Evolutionary conservation across 2,113 vertebrate species (phyloP).

Genomic region (Sclerurus mexicanus): DNA sequence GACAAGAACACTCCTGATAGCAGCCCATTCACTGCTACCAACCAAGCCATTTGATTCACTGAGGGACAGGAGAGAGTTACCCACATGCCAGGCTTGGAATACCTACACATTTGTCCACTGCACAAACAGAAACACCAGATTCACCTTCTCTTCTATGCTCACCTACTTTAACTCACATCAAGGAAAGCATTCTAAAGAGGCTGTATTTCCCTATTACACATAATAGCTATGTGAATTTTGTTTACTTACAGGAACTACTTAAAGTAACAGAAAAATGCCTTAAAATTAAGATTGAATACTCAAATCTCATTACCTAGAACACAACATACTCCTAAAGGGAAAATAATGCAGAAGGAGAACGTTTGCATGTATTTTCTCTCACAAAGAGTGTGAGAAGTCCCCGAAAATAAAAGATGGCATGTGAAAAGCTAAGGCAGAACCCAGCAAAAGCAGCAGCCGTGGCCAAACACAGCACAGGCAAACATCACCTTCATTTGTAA

Average conservation of each 20-base stretch:
- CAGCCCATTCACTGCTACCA: neutral
- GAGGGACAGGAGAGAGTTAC: conserved; percentile 4
- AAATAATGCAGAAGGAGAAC: neutral
- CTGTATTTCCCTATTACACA: neutral
- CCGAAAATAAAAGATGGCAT: neutral
- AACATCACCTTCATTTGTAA: neutral
- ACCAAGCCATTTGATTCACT: neutral
- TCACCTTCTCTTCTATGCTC: neutral
- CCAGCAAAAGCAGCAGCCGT: neutral
- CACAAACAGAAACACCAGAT: neutral
- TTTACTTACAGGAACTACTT: neutral
- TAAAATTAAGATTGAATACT: neutral
- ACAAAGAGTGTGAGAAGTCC: neutral
- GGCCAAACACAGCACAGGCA: neutral
- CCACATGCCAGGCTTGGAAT: neutral
- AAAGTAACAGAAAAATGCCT: neutral
- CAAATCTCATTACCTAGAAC: neutral
- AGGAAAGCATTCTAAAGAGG: neutral
- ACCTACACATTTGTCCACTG: neutral
- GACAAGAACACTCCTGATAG: neutral
- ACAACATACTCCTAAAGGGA: neutral
- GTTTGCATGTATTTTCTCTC: neutral
- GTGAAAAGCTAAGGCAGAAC: neutral
- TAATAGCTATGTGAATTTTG: neutral
- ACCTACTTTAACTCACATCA: neutral